Evolutionary conservation across 2,797 vertebrate species (phyloP), one percentile per base, ranked within the genome.

Genomic region (Bradypodion ventrale): DNA sequence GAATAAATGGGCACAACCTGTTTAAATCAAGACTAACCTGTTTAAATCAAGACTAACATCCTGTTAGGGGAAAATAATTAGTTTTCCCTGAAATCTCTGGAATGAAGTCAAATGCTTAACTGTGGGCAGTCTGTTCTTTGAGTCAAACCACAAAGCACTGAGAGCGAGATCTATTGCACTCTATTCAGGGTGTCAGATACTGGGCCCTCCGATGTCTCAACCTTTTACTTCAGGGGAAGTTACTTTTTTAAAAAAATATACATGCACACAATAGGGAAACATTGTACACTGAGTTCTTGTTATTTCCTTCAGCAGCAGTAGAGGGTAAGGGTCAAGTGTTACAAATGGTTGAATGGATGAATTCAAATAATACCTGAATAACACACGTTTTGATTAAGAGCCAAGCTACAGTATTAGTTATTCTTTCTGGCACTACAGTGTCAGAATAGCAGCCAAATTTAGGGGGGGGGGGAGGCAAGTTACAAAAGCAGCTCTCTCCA

Each of bases 101-200:
- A 32, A 83, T 82, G 16, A 46, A 84, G n/a, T 44, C 85, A 85
- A 86, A 88, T 5, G 5, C 60, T 49, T 68, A 10, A 40, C 66
- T 59, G 84, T 32, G 56, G 81, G 56, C 82, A 63, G 68, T 78
- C 70, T 40, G 13, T 63, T 21, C 80, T 80, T 69, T 62, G 27
- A 69, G 19, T 40, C 52, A 72, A 87, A 82, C 1, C 75, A 85
- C 2, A 35, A 21, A 80, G 25, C 12, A 77, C n/a, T 27, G 12
- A 42, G 56, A 60, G 10, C 42, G 66, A 37, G 42, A 56, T 35
- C 25, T 63, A 23, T 62, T 62, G 68, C 77, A 56, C 13, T 72
- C 35, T 62, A 35, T 72, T 70, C 29, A 65, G 32, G 23, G 19
- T 56, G 21, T 32, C n/a, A 63, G 59, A 23, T 44, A 80, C 74